A percentile compares a stretch with the other conserved stretches of the same genome.
Evolutionary conservation across 35 echinoderm and acorn worm genomes (phyloP).

Genomic region (Heliocidaris tuberculata): DNA sequence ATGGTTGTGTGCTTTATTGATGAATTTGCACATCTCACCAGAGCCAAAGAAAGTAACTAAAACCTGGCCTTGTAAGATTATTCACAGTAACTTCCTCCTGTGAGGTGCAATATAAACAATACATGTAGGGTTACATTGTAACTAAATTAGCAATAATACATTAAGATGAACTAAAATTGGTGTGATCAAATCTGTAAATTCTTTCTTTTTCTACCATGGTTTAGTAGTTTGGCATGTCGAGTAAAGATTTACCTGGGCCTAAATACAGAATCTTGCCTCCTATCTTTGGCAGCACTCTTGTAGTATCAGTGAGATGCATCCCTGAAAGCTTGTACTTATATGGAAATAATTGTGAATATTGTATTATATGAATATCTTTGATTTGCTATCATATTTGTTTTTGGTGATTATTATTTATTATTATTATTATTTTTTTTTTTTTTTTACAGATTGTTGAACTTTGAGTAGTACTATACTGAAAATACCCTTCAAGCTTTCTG

Average conservation of each 20-base stretch:
- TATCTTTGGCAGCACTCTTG: not conserved
- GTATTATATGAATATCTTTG: not conserved
- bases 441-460: not conserved
- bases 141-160: not conserved
- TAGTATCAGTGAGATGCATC: not conserved
- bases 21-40: not conserved
- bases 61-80: not conserved
- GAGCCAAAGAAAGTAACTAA: not conserved
- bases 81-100: not conserved
- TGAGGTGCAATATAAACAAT: not conserved
- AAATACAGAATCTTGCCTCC: not conserved
- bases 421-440: not conserved
- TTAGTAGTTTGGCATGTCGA: not conserved
- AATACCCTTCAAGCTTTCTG: slow-evolving; percentile 16
- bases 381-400: not conserved
- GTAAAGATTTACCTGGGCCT: not conserved
- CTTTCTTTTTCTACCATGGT: not conserved
- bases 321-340: not conserved
- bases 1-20: not conserved
- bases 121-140: not conserved
- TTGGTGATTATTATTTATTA: too few species aligned
- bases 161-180: not conserved
- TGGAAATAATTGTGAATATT: slow-evolving; percentile 11
- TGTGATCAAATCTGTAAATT: slow-evolving; percentile 3
- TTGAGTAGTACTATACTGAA: slow-evolving; percentile 12